Percentiles rank a stretch among this genome's conserved stretches.
These are phyloP conservation scores for Albula glossodonta DNA, from an alignment of 2,113 vertebrate species.

Conservation along the genomic window DNA sequence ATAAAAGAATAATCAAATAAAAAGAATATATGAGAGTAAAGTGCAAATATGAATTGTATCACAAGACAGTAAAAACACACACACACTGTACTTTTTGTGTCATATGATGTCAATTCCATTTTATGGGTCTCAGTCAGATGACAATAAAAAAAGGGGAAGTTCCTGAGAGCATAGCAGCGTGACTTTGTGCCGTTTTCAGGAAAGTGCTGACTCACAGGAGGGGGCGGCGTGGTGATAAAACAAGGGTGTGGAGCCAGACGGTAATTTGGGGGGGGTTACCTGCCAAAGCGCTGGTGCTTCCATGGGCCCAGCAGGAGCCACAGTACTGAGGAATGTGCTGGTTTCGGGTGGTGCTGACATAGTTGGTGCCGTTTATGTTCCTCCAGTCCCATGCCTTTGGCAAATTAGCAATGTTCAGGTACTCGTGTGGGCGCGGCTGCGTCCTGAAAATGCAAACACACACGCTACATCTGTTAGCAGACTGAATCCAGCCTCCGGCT, in stretches of 20 bases:
- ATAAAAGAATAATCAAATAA: neutral
- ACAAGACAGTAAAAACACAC: neutral
- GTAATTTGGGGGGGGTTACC: constrained; percentile 60
- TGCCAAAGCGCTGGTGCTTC: constrained; percentile 92
- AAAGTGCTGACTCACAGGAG: neutral
- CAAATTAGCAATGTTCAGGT: constrained; percentile 65
- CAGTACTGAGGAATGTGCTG: constrained; percentile 99
- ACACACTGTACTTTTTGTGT: neutral
- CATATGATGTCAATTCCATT: neutral
- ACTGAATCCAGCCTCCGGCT: neutral
- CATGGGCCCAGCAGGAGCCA: constrained; percentile 96
- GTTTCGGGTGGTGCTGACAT: constrained; percentile 86
- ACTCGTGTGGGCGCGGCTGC: constrained; percentile 79
- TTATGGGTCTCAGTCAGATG: neutral
- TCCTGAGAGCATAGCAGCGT: neutral
- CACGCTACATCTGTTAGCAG: neutral
- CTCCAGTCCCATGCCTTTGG: constrained; percentile 92
- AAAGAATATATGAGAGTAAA: neutral
- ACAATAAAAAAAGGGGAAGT: neutral
- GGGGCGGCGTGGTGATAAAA: neutral
- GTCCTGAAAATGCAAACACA: constrained; percentile 50
- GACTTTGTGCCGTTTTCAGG: too few species aligned
- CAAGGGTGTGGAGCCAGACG: neutral
- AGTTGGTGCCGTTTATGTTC: constrained; percentile 81
- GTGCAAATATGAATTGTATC: neutral